Base-by-base conservation (phyloP, 2,113 vertebrate species). In the Protomyctophum bolini region DNA sequence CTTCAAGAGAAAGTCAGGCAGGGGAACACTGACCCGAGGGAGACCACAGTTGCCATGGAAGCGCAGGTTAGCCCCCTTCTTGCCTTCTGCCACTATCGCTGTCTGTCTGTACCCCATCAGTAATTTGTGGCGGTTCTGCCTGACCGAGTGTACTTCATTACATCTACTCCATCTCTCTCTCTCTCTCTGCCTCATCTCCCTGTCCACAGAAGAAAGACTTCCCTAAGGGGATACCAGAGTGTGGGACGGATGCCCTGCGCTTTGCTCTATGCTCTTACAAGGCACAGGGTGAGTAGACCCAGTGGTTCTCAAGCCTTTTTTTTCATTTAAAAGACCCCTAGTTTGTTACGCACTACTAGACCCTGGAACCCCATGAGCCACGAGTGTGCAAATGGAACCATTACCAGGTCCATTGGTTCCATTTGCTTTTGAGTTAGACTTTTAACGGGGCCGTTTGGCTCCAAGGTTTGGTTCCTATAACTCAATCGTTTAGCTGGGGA, bases 231-330 rank as follows among this genome's bases (percentile, higher is more conserved):
- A 97, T 98, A 65, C 96, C 96, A 0, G 93, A 95, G 77, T 98
- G 95, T 66, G 96, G 96, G 2, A 96, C 96, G 0, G 96, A 98
- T 0, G 96, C 96, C 0, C 91, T 98, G 68, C 92, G 96, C 6
- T 95, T 97, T 9, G 95, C 95, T 58, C 93, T 98, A 8, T 97
- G 96, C 52, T 95, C 96, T 7, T 94, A 96, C 84, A 95, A 91
- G 0, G 89, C 93, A 0, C 95, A 96, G 80, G 96, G 96, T 97
- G 76, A 92, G 91, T 63, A 0, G 5, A 41, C 33, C 33, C 33
- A 41, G 33, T 41, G 33, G 33, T 41, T 41, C 33, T 41, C 33
- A 41, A 41, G 3, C 33, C 4, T 41, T 41, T 41, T 6, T 21
- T 21, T 21, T 21, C 21, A 1, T 21, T 21, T 21, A 21, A 21